Evolutionary conservation across 2,113 vertebrate species (phyloP), one percentile per base, ranked within the genome.

Genomic region (Ginglymostoma cirratum): DNA sequence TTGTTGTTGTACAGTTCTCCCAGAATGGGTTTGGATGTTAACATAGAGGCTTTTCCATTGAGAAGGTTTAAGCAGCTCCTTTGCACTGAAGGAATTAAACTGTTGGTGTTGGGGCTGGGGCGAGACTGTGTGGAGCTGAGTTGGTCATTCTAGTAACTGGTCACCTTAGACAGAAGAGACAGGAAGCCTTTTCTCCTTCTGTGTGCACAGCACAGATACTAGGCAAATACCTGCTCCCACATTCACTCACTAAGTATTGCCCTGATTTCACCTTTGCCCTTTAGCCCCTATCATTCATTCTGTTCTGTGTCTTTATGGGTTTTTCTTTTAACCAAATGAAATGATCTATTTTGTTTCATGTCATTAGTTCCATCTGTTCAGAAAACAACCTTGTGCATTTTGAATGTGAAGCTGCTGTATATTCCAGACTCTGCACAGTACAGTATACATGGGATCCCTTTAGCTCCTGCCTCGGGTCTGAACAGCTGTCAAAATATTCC

Each of bases 321-420:
- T 98, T 97, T 97, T 97, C 87, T 97, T 97, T 89, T 96, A 97
- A 98, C 97, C 97, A 96, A 97, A 97, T 97, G 96, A 98, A 97
- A 98, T 97, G 97, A 98, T 98, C 98, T 98, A 97, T 98, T 98
- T 98, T 98, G 97, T 98, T 97, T 97, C 98, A 98, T 98, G 98
- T 98, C 98, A 98, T 98, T 98, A 98, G 98, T 98, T 97, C 98
- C 98, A 98, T 98, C 98, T 98, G 98, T 98, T 98, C 98, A 97
- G 97, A 97, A 96, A 97, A 97, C 96, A 96, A 96, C 96, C 97
- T 97, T 98, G 98, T 98, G 98, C 98, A 97, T 98, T 98, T 96
- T 97, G 97, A 96, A 97, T 97, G 97, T 96, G 30, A 96, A 96
- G 76, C 76, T 55, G 19, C 97, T 97, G 97, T 96, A 97, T 97